These are phyloP conservation scores for Dissostichus mawsoni DNA, from an alignment of 2,113 vertebrate genomes.

Conservation along the genomic window DNA sequence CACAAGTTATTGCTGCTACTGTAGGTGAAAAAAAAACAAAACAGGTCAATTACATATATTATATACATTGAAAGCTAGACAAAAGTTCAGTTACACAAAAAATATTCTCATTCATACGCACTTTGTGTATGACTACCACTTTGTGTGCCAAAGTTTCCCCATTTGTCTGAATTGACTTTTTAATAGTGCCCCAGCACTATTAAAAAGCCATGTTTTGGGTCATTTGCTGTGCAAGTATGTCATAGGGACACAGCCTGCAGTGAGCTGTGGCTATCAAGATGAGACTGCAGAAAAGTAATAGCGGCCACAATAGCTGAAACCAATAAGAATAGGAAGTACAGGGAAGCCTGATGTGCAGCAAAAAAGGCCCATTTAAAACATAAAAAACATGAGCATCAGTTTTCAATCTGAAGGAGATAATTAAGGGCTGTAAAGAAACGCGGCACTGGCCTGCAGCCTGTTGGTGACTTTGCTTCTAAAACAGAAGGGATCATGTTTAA, in stretches of 20 bases:
- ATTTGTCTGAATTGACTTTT: conserved; percentile 65
- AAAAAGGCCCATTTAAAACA: conserved; percentile 57
- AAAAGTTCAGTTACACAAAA: not conserved
- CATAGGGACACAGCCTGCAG: conserved; percentile 67
- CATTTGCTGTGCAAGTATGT: conserved; percentile 65
- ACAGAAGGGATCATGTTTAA: conserved; percentile 10
- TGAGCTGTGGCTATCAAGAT: conserved; percentile 71
- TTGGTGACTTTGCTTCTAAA: not conserved
- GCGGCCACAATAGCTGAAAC: conserved; percentile 55
- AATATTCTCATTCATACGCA: conserved; percentile 45
- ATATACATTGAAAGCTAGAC: conserved; percentile 27
- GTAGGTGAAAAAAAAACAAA: not conserved
- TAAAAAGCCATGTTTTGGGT: conserved; percentile 47
- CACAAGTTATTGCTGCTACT: not conserved
- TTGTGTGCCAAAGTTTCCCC: conserved; percentile 52
- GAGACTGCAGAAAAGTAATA: conserved; percentile 70
- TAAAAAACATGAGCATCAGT: conserved; percentile 37
- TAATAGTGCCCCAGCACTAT: conserved; percentile 48
- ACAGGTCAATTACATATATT: not conserved
- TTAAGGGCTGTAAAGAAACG: conserved; percentile 32
- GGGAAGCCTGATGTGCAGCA: conserved; percentile 39
- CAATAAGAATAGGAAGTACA: conserved; percentile 51
- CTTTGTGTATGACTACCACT: conserved; percentile 57
- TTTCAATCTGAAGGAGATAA: conserved; percentile 54
- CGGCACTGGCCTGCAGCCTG: conserved; percentile 4